A percentile compares a stretch with the other conserved stretches of the same genome.
Conservation (phyloP, 2,113 vertebrate genomes). For the Rafetus swinhoei region DNA sequence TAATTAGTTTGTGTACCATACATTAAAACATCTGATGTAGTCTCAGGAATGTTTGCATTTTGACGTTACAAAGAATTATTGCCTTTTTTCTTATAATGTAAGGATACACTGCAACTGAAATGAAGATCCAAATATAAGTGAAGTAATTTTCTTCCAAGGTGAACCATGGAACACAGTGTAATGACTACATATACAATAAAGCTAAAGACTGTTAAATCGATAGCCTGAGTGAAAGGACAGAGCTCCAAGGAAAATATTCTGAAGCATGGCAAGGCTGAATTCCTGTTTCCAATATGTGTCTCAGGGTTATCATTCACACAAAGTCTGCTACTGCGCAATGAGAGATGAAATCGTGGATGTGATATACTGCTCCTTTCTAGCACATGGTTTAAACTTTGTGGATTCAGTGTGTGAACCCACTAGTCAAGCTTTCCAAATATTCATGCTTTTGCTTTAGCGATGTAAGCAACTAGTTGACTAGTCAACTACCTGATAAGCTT, state of each 20-base stretch:
- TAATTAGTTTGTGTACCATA: slow-evolving; percentile 20
- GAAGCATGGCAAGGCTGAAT: neutral
- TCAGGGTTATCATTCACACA: neutral
- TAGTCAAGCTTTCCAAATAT: neutral
- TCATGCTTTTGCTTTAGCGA: neutral
- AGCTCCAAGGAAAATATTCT: neutral
- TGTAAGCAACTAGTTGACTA: no score
- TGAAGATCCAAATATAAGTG: slow-evolving; percentile 43
- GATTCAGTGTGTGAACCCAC: neutral
- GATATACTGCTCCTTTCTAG: neutral
- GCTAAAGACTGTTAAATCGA: neutral
- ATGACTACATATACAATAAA: neutral
- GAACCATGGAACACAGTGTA: slow-evolving; percentile 19
- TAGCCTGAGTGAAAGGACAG: neutral
- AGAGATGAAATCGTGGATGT: neutral
- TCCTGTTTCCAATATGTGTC: neutral
- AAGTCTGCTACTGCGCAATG: neutral
- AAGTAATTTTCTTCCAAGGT: slow-evolving; percentile 45
- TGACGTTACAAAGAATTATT: slow-evolving; percentile 7
- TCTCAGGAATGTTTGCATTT: slow-evolving; percentile 2
- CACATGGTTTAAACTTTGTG: neutral
- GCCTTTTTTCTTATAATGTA: neutral
- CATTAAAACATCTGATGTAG: neutral
- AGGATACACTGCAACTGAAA: neutral
- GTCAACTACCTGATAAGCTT: no score